Evolutionary conservation across 2,113 vertebrate species (phyloP), one percentile per base, ranked within the genome.

Genomic region (Ancistrus triradiatus): DNA sequence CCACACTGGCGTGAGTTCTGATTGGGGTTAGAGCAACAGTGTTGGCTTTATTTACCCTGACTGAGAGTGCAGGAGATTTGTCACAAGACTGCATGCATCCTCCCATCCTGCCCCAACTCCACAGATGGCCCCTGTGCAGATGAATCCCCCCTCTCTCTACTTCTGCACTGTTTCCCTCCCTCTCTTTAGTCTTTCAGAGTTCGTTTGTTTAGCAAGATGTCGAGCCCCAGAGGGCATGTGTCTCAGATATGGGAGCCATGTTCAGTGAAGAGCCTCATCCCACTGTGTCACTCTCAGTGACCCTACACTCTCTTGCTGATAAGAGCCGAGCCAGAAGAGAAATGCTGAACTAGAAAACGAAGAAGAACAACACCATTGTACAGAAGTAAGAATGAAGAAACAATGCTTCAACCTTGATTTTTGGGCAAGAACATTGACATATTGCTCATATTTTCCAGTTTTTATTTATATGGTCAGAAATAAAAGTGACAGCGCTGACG

Each of bases 1-100:
- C 66, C 69, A 71, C 51, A 57, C 79, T 85, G 87, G 82, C 86
- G 85, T 87, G 89, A 89, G 86, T 86, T 85, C 83, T 79, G 82
- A 74, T 79, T 71, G 83, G 85, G 90, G 90, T 95, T 94, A 95
- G 85, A 90, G 93, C 91, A 95, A 93, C 90, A 93, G 70, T 77
- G 75, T 68, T 82, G 86, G 88, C 89, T 90, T 92, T 96, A 92
- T 95, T 93, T 95, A 92, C 91, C 83, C 81, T 90, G 87, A 81
- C 85, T 84, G 87, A 85, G 91, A 92, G 92, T 89, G 85, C 88
- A 89, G 85, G 80, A 76, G 77, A 80, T 91, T 91, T 90, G 88
- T 92, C 87, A 90, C 87, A 87, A 78, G 35, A 53, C 57, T 64
- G 65, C 38, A 33, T 53, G 48, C n/a, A 38, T 42, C 24, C 66